Evolutionary conservation across 2,888 invertebrate species (phyloP).

Genomic region (Cantharis nigra): DNA sequence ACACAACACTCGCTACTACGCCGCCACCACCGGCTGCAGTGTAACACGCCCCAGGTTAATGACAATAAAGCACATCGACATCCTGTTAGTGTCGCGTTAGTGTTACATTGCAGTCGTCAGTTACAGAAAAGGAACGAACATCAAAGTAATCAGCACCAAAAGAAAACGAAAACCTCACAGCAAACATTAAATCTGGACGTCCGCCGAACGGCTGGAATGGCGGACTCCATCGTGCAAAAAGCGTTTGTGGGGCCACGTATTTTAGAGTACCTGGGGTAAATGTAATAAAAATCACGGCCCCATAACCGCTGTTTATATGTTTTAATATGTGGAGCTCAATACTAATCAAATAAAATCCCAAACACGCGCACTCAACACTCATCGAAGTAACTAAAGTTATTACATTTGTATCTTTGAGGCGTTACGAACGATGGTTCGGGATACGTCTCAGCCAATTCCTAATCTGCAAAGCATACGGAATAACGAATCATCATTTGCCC

Average conservation of each 20-base stretch:
- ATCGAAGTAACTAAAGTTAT: constrained; percentile 56
- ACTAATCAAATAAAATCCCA: constrained; percentile 51
- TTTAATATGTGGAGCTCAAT: constrained; percentile 52
- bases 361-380: constrained; percentile 57
- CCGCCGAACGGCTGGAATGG: constrained; percentile 29
- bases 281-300: constrained; percentile 35
- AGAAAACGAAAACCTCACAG: constrained; percentile 56
- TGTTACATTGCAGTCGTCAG: constrained; percentile 58
- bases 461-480: constrained; percentile 53
- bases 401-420: constrained; percentile 53
- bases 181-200: constrained; percentile 50
- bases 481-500: constrained; percentile 54
- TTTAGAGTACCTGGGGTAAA: constrained; percentile 40
- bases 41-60: constrained; percentile 51
- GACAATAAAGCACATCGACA: constrained; percentile 57
- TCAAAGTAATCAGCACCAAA: constrained; percentile 56
- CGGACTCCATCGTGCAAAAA: constrained; percentile 42
- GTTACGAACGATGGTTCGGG: constrained; percentile 50
- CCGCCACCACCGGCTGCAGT: constrained; percentile 56
- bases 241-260: constrained; percentile 43
- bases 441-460: constrained; percentile 54
- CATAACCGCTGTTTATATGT: constrained; percentile 43
- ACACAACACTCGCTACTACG: constrained; percentile 52
- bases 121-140: constrained; percentile 54
- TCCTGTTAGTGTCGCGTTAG: constrained; percentile 56